Evolutionary conservation across 2,888 invertebrate species (phyloP).

Genomic region (Agriopis leucophaearia): DNA sequence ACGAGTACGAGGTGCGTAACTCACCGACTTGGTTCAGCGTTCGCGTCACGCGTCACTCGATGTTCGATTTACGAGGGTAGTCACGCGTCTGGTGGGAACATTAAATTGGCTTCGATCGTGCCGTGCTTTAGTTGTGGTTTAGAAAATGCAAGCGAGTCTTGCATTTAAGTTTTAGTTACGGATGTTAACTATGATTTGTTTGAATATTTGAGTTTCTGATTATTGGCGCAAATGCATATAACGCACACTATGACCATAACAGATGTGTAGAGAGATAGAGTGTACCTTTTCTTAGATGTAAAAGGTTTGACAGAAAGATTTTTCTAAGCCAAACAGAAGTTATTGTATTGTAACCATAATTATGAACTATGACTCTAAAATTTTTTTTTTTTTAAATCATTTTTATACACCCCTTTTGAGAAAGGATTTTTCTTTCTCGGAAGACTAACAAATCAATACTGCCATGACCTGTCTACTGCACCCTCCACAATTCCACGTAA

Average conservation of each 20-base stretch:
- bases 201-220: too few species aligned
- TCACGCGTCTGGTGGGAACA: constrained; percentile 43
- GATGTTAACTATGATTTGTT: too few species aligned
- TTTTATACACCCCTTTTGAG: background rate
- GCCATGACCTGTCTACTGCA: background rate
- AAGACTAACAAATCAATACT: background rate
- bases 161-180: too few species aligned
- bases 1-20: constrained; percentile 40
- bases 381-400: too few species aligned
- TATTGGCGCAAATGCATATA: too few species aligned
- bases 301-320: too few species aligned
- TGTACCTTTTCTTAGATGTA: too few species aligned
- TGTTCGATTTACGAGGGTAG: constrained; percentile 43
- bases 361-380: too few species aligned
- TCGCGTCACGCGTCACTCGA: constrained; percentile 46
- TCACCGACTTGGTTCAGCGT: constrained; percentile 40
- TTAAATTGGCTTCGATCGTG: constrained; percentile 39
- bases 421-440: background rate
- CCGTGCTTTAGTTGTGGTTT: constrained; percentile 33
- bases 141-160: background rate
- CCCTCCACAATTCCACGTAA: background rate
- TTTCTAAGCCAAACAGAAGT: too few species aligned
- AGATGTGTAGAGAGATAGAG: too few species aligned
- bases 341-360: too few species aligned
- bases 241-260: too few species aligned